Conservation (phyloP, 2,888 invertebrate genomes). For the Temnothorax rugatulus region DNA sequence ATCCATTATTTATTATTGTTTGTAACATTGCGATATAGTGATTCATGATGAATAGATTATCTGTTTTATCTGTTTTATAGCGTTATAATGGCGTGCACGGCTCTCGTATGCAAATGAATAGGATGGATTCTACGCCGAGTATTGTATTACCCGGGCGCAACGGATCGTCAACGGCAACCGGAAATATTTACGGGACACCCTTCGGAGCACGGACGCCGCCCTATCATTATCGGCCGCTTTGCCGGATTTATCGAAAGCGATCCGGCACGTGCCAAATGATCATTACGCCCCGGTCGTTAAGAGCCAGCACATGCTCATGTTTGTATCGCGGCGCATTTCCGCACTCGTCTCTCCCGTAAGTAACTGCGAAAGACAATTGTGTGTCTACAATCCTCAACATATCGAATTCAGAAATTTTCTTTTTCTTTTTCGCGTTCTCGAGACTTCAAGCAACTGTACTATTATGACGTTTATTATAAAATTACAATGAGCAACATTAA, state of each 20-base stretch:
- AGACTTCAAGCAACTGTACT: not conserved
- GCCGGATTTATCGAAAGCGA: slow-evolving; percentile 64
- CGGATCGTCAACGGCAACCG: slow-evolving; percentile 52
- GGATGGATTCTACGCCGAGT: not conserved
- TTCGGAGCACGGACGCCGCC: slow-evolving; percentile 51
- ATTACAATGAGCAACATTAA: no score
- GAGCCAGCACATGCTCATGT: slow-evolving; percentile 33
- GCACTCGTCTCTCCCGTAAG: not conserved
- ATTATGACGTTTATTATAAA: not conserved
- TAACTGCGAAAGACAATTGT: not conserved
- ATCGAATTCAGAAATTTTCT: not conserved
- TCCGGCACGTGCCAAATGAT: slow-evolving; percentile 64
- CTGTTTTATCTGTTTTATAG: slow-evolving; percentile 28
- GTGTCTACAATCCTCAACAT: not conserved
- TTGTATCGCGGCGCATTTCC: slow-evolving; percentile 36
- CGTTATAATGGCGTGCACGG: slow-evolving; percentile 2
- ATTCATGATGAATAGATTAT: slow-evolving; percentile 12
- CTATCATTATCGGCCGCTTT: slow-evolving; percentile 60
- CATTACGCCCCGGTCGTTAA: slow-evolving; percentile 65
- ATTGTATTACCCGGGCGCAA: slow-evolving; percentile 20
- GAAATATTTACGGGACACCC: slow-evolving; percentile 83
- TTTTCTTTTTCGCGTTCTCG: not conserved
- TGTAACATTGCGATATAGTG: not conserved
- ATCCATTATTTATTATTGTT: not conserved
- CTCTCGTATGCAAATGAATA: slow-evolving; percentile 38